Evolutionary conservation across 2,113 vertebrate genomes (phyloP).

Genomic region (Eolophus roseicapilla): DNA sequence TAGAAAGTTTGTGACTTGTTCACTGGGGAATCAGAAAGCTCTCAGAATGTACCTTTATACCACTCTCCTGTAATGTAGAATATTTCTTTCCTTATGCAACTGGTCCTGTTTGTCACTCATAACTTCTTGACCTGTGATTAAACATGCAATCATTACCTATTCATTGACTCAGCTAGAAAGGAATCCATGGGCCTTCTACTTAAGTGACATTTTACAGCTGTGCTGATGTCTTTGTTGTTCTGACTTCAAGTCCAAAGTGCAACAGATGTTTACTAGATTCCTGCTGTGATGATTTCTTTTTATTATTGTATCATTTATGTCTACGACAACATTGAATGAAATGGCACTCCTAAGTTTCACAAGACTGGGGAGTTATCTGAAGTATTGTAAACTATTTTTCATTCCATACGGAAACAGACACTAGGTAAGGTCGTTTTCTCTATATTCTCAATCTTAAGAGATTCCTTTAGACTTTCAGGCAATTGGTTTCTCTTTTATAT

Average conservation of each 20-base stretch:
- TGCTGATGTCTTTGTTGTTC: slow-evolving; percentile 6
- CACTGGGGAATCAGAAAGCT: background rate
- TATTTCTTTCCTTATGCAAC: background rate
- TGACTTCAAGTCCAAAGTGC: slow-evolving; percentile 8
- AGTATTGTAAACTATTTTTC: background rate
- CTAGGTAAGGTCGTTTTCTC: background rate
- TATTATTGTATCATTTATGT: background rate
- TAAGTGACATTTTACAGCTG: slow-evolving; percentile 50
- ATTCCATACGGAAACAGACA: background rate
- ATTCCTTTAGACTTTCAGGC: background rate
- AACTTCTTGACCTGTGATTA: slow-evolving; percentile 14
- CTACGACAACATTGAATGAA: background rate
- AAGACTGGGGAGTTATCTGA: background rate
- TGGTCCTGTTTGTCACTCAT: background rate
- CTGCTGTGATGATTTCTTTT: background rate
- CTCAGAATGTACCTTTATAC: background rate
- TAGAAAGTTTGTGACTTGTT: background rate
- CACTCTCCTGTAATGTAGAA: background rate
- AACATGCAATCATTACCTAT: slow-evolving; percentile 28
- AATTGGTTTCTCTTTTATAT: background rate
- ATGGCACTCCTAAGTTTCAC: background rate
- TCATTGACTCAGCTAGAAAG: slow-evolving; percentile 51
- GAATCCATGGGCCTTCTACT: background rate
- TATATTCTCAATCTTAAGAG: background rate
- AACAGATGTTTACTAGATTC: slow-evolving; percentile 27